A percentile compares a stretch with the other conserved stretches of the same genome.
phyloP scores from a whole-genome alignment of 2,797 vertebrate species.

The Cuculus canorus region DNA sequence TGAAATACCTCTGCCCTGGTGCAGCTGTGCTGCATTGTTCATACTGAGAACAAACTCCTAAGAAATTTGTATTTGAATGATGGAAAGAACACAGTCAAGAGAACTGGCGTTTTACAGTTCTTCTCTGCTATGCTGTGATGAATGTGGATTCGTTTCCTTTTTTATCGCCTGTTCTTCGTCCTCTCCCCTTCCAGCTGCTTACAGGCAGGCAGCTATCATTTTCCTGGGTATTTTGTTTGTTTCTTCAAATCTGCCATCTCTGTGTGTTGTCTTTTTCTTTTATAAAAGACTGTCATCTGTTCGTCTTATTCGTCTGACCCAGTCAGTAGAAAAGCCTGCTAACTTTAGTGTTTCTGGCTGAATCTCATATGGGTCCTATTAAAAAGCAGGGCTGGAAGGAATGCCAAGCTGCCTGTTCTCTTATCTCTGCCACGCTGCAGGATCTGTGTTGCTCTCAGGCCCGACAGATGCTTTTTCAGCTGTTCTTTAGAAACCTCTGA shows the following conservation, averaged over 20 bases:
- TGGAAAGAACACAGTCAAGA: background rate
- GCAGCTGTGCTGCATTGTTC: too few species aligned
- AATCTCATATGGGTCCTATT: background rate
- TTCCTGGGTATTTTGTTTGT: background rate
- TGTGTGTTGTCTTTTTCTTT: background rate
- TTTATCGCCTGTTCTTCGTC: background rate
- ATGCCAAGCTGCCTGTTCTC: background rate
- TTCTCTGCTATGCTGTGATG: background rate
- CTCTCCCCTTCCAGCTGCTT: background rate
- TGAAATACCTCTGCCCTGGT: background rate
- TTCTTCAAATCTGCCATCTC: background rate
- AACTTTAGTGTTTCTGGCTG: background rate
- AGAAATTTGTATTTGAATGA: background rate
- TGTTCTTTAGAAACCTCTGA: background rate
- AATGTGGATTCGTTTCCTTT: background rate
- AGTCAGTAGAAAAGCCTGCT: background rate
- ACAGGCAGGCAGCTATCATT: background rate
- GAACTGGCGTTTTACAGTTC: background rate
- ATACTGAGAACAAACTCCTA: background rate
- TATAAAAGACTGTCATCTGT: background rate
- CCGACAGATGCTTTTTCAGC: background rate
- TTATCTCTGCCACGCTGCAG: background rate
- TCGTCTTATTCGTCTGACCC: background rate
- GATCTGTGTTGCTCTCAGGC: constrained; percentile 6
- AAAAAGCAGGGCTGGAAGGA: background rate